These are phyloP conservation scores for Drosophila repletoides DNA, from an alignment of 1,140 invertebrate genomes.

Conservation along the genomic window DNA sequence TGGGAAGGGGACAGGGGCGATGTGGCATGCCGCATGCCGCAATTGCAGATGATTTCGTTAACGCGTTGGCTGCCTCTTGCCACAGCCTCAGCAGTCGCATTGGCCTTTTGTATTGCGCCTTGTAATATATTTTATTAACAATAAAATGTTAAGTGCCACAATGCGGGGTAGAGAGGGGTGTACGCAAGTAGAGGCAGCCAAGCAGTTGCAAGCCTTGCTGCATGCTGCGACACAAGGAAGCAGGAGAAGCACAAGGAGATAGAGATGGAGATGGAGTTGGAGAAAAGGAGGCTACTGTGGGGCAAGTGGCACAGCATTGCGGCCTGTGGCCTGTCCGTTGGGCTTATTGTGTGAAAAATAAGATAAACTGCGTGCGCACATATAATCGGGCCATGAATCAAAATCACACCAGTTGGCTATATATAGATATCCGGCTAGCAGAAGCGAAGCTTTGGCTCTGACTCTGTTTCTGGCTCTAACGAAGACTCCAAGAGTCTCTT, in stretches of 20 bases:
- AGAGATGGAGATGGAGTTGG: no score
- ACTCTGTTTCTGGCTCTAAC: neutral
- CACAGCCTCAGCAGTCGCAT: slow-evolving; percentile 26
- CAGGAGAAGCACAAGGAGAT: neutral
- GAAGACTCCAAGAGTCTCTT: no score
- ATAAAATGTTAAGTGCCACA: slow-evolving; percentile 79
- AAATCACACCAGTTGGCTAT: slow-evolving; percentile 78
- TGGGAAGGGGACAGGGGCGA: neutral
- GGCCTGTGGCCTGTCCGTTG: slow-evolving; percentile 31
- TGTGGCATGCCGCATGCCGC: slow-evolving; percentile 8
- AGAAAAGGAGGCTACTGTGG: slow-evolving; percentile 68
- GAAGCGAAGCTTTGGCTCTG: slow-evolving; percentile 14
- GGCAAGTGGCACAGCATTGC: slow-evolving; percentile 11
- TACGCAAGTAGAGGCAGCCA: neutral
- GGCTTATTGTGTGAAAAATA: slow-evolving; percentile 60
- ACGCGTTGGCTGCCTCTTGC: slow-evolving; percentile 57
- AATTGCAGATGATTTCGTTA: slow-evolving; percentile 74
- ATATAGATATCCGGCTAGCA: slow-evolving; percentile 77
- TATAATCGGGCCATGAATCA: slow-evolving; percentile 79
- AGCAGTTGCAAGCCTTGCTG: slow-evolving; percentile 10
- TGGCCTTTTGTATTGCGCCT: slow-evolving; percentile 74
- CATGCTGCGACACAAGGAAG: slow-evolving; percentile 26
- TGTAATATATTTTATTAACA: slow-evolving; percentile 81
- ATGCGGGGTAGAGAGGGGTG: slow-evolving; percentile 15
- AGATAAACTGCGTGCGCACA: slow-evolving; percentile 79